Conservation (phyloP, 1,140 invertebrate species). For the Pogonomyrmex californicus region DNA sequence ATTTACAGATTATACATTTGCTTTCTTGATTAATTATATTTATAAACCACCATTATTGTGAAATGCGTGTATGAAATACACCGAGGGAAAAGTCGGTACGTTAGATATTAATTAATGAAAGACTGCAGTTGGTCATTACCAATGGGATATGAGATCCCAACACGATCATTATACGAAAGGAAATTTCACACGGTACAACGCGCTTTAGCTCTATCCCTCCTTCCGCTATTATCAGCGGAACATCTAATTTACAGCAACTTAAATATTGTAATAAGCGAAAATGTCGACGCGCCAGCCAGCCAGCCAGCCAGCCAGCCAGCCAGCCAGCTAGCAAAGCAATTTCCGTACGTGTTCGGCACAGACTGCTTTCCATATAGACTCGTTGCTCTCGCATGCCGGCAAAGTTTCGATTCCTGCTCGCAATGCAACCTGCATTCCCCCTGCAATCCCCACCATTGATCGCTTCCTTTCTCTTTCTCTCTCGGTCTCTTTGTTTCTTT, state of each 20-base stretch:
- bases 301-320: background rate
- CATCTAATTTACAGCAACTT: constrained; percentile 59
- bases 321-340: constrained; percentile 54
- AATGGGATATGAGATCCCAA: constrained; percentile 36
- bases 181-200: background rate
- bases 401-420: constrained; percentile 56
- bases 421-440: constrained; percentile 15
- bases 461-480: background rate
- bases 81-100: background rate
- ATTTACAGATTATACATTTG: constrained; percentile 21
- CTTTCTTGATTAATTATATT: constrained; percentile 4
- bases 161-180: constrained; percentile 45
- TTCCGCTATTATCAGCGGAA: constrained; percentile 29
- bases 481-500: background rate
- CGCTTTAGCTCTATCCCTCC: background rate
- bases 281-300: background rate
- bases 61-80: background rate
- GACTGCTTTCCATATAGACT: constrained; percentile 61
- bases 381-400: constrained; percentile 14
- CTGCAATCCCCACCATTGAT: background rate
- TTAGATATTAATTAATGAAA: constrained; percentile 47
- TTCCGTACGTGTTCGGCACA: constrained; percentile 49
- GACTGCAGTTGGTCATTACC: background rate
- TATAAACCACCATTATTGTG: background rate
- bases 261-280: constrained; percentile 62